Percentiles rank a stretch among this genome's conserved stretches.
Conservation (phyloP, 2,888 invertebrate genomes). For the Drosophila mimetica region DNA sequence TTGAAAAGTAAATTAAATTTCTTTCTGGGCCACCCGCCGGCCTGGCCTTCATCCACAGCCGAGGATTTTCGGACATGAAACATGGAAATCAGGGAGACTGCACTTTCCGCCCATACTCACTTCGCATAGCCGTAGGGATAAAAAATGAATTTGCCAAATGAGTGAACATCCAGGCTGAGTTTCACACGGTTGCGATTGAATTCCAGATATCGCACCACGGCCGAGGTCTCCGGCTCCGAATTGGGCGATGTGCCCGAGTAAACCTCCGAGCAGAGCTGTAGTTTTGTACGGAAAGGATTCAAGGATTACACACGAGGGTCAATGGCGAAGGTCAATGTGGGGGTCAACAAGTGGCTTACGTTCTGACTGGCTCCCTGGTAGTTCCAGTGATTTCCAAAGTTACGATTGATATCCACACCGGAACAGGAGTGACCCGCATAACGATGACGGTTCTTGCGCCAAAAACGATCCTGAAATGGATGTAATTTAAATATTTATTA, state of each 20-base stretch:
- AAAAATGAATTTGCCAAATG: slow-evolving; percentile 84
- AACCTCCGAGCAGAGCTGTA: slow-evolving; percentile 83
- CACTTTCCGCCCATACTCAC: slow-evolving; percentile 57
- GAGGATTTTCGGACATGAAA: slow-evolving; percentile 24
- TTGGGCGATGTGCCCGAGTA: slow-evolving; percentile 81
- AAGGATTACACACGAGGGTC: slow-evolving; percentile 6
- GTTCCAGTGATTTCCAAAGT: slow-evolving; percentile 90
- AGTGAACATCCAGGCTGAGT: slow-evolving; percentile 84
- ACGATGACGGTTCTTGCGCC: slow-evolving; percentile 89
- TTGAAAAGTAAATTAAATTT: slow-evolving; percentile 81
- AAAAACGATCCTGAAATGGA: slow-evolving; percentile 84
- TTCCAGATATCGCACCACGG: slow-evolving; percentile 81
- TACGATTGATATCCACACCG: slow-evolving; percentile 91
- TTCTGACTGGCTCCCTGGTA: slow-evolving; percentile 85
- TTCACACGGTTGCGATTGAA: slow-evolving; percentile 83
- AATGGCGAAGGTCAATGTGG: slow-evolving; percentile 54
- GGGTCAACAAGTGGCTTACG: slow-evolving; percentile 63
- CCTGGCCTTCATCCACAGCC: slow-evolving; percentile 6
- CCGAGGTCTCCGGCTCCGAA: slow-evolving; percentile 83
- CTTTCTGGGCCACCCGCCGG: slow-evolving; percentile 35
- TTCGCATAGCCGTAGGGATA: slow-evolving; percentile 84
- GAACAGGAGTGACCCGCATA: slow-evolving; percentile 85
- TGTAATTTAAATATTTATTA: neutral
- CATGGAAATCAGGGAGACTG: slow-evolving; percentile 14
- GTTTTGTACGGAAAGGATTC: neutral